Evolutionary conservation across 2,797 vertebrate species (phyloP), one percentile per base, ranked within the genome.

Genomic region (Steatocranus sp.): DNA sequence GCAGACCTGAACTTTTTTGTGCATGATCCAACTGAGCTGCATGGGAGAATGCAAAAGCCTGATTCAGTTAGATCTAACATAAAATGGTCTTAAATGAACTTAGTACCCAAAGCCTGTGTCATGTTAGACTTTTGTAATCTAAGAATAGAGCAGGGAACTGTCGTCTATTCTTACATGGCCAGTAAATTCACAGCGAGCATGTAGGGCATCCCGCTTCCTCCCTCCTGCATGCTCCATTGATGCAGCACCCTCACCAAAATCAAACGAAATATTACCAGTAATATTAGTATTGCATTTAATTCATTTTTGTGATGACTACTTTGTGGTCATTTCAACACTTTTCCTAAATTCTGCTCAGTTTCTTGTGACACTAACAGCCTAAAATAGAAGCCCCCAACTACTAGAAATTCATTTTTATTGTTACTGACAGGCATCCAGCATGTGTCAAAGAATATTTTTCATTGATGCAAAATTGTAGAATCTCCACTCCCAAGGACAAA

Each of bases 361-460:
- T 34, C 51, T 43, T 48, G 68, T 1, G 2, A 53, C 25, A 17
- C 25, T 61, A 30, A 8, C 30, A 61, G 51, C 50, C 51, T 68
- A 63, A 3, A 50, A 50, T 63, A 73, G 82, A 87, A 78, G 43
- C 46, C 43, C 6, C 6, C 25, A 63, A 73, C 81, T 61, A 83
- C 38, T 73, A 84, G 51, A 78, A 82, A 86, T 43, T 12, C 0
- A 36, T 36, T 8, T 58, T 30, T 84, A 87, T 87, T 86, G 75
- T 86, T 73, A 76, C 61, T 6, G 38, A 77, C 63, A 79, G 76
- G 66, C 56, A 56, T 75, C 78, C 53, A 76, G 58, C 80, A 36
- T 83, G 73, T 32, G 73, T 79, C 79, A 84, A 68, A 87, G 87
- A 86, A 90, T 46, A 58, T 50, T 80, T 78, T 93, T 94, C 79